Percentiles rank a stretch among this genome's conserved stretches.
These are phyloP conservation scores for Trissoscelio sp. DNA, from an alignment of 2,888 invertebrate genomes.

Conservation along the genomic window DNA sequence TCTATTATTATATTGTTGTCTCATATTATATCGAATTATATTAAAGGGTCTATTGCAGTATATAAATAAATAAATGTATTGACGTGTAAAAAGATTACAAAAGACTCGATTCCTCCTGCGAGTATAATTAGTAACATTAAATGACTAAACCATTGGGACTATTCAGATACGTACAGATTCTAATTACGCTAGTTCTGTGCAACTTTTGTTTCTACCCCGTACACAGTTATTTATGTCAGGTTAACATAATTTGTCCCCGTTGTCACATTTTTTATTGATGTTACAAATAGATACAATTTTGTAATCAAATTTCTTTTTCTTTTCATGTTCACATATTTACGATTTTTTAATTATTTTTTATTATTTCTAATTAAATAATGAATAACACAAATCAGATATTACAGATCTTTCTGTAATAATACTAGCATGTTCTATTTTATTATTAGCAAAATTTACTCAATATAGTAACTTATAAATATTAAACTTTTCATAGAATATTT, in stretches of 20 bases:
- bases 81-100: constrained; percentile 41
- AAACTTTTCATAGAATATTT: too few relatives aligned
- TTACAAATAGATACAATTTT: background rate
- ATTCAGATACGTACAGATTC: constrained; percentile 44
- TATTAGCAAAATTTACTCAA: too few relatives aligned
- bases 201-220: constrained; percentile 12
- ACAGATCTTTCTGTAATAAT: too few relatives aligned
- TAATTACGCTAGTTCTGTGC: constrained; percentile 33
- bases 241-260: constrained; percentile 12
- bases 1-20: constrained; percentile 9
- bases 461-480: too few relatives aligned
- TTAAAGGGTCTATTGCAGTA: background rate
- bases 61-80: background rate
- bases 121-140: constrained; percentile 75
- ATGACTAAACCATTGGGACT: constrained; percentile 67
- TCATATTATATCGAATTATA: background rate
- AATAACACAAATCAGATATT: too few relatives aligned
- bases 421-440: too few relatives aligned
- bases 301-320: background rate
- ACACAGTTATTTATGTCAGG: constrained; percentile 11
- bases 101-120: constrained; percentile 69
- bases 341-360: too few relatives aligned
- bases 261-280: constrained; percentile 6
- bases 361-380: too few relatives aligned
- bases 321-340: too few relatives aligned